Evolutionary conservation across 2,888 invertebrate genomes (phyloP).

Genomic region (Aporophyla lueneburgensis): DNA sequence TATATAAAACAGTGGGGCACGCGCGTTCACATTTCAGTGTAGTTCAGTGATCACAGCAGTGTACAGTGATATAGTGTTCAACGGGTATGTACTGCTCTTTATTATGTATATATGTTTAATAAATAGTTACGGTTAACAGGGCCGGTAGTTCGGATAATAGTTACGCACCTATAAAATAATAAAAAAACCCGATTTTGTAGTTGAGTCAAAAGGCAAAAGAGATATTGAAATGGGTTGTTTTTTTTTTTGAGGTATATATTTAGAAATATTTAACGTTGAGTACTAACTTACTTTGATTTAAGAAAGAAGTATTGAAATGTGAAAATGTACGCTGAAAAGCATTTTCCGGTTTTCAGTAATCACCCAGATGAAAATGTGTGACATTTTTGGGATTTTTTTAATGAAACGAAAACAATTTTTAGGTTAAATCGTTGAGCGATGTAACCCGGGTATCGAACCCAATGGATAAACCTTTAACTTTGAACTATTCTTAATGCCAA

Average conservation of each 20-base stretch:
- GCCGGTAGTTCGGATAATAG: neutral
- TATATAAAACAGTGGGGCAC: constrained; percentile 60
- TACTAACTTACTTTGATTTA: neutral
- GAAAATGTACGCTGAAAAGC: neutral
- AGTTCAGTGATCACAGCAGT: constrained; percentile 40
- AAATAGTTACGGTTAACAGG: neutral
- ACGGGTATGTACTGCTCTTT: constrained; percentile 43
- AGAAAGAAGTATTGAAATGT: neutral
- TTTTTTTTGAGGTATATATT: too few relatives aligned
- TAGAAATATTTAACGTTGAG: neutral
- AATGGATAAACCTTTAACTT: neutral
- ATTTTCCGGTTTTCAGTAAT: neutral
- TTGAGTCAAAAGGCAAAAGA: neutral
- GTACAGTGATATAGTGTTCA: constrained; percentile 53
- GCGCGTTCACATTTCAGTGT: constrained; percentile 64
- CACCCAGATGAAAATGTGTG: too few relatives aligned
- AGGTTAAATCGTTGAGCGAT: too few relatives aligned
- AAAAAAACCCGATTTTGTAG: neutral
- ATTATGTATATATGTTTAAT: neutral
- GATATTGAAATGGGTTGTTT: neutral
- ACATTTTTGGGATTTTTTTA: too few relatives aligned
- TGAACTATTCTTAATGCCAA: neutral
- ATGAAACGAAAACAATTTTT: too few relatives aligned
- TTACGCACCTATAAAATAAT: neutral
- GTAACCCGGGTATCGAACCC: neutral